Conservation (phyloP, 1,140 invertebrate genomes). For the Platyscapa corneri region DNA sequence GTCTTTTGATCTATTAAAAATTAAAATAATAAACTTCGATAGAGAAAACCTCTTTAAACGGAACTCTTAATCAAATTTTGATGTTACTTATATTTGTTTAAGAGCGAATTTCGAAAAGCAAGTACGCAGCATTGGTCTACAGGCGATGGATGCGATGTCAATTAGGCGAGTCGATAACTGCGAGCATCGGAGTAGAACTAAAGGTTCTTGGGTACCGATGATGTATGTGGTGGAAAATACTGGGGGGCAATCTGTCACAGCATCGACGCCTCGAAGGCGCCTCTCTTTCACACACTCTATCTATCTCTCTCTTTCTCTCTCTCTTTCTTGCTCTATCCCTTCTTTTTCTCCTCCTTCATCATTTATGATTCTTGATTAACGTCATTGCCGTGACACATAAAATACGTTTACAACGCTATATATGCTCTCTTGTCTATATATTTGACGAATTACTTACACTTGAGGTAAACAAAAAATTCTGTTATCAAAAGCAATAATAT, state of each 20-base stretch:
- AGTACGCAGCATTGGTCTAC: not conserved
- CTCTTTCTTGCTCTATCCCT: not conserved
- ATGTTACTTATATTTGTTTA: not conserved
- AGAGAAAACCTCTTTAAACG: not conserved
- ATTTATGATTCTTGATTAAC: constrained; percentile 53
- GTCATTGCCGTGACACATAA: constrained; percentile 39
- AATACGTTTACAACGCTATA: constrained; percentile 41
- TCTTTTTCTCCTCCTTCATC: constrained; percentile 36
- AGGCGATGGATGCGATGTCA: constrained; percentile 59
- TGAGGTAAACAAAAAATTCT: constrained; percentile 3
- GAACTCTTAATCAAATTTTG: not conserved
- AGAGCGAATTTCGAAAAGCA: constrained; percentile 30
- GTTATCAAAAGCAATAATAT: not conserved
- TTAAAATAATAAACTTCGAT: not conserved
- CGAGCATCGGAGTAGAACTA: constrained; percentile 67
- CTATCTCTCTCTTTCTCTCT: constrained; percentile 34
- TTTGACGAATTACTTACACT: constrained; percentile 26
- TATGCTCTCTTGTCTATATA: not conserved
- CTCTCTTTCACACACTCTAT: constrained; percentile 49
- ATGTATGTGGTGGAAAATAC: constrained; percentile 75
- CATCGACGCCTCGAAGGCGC: constrained; percentile 67
- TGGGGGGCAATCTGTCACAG: constrained; percentile 71
- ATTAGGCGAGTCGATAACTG: constrained; percentile 67
- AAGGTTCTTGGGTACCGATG: constrained; percentile 66
- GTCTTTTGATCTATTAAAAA: not conserved